These are phyloP conservation scores for Stenodema calcarata DNA, from an alignment of 2,888 invertebrate genomes.

Conservation along the genomic window DNA sequence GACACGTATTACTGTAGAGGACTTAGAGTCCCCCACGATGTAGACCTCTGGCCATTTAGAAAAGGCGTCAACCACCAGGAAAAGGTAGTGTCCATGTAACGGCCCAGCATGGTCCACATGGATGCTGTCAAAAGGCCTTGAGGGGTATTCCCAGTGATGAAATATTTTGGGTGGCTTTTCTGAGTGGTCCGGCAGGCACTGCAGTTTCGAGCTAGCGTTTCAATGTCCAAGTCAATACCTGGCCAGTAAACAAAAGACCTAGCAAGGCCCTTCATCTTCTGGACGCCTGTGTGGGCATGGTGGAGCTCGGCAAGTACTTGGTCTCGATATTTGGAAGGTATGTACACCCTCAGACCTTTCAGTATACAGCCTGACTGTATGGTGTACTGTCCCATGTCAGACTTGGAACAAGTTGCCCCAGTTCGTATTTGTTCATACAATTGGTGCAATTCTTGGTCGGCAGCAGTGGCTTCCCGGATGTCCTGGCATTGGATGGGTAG, in stretches of 20 bases:
- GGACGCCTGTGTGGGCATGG: neutral
- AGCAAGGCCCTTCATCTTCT: neutral
- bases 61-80: neutral
- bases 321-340: neutral
- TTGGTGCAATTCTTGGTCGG: neutral
- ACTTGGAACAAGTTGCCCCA: neutral
- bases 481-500: neutral
- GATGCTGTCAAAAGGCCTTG: slow-evolving; percentile 54
- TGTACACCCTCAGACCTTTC: neutral
- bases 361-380: neutral
- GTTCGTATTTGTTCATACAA: neutral
- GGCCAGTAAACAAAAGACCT: slow-evolving; percentile 56
- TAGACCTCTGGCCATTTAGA: slow-evolving; percentile 18
- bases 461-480: neutral
- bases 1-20: neutral
- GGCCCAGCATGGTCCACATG: slow-evolving; percentile 31
- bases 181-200: neutral
- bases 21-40: neutral
- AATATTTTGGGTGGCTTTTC: neutral
- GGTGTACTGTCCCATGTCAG: neutral
- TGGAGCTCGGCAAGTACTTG: neutral
- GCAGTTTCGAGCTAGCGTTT: slow-evolving; percentile 53
- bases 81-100: neutral
- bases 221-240: slow-evolving; percentile 55
- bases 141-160: neutral